phyloP scores from a whole-genome alignment of 2,797 vertebrate species.

The Gymnocypris eckloni region DNA sequence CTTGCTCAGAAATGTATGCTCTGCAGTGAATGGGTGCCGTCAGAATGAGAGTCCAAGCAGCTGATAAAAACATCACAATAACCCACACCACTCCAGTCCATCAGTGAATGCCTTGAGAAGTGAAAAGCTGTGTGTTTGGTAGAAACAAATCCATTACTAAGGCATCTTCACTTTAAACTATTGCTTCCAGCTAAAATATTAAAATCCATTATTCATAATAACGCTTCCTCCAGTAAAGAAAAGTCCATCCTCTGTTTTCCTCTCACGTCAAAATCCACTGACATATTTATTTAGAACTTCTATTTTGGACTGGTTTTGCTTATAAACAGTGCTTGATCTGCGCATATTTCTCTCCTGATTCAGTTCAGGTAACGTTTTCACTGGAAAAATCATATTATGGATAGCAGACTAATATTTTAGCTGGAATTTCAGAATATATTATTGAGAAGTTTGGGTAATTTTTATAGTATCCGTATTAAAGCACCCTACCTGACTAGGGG shows the following conservation, averaged over 20 bases:
- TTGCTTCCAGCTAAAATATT: neutral
- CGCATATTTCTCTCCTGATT: neutral
- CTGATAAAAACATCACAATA: neutral
- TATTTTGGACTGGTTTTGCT: neutral
- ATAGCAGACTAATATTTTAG: neutral
- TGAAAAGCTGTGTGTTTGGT: neutral
- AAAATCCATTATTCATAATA: neutral
- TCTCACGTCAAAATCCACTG: neutral
- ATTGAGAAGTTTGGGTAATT: neutral
- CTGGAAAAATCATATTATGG: no score
- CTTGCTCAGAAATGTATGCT: neutral
- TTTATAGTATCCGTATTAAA: neutral
- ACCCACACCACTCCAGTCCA: neutral
- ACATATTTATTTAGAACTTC: neutral
- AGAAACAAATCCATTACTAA: neutral
- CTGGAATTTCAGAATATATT: neutral
- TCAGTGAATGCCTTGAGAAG: neutral
- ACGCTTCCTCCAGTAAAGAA: neutral
- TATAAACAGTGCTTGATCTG: neutral
- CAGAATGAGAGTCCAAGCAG: neutral
- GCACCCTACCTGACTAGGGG: neutral
- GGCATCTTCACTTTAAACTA: neutral
- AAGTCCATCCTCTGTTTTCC: neutral
- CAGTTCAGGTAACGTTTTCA: neutral
- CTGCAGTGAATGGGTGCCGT: neutral